Evolutionary conservation across 2,797 vertebrate species (phyloP), one percentile per base, ranked within the genome.

Genomic region (Anableps anableps): DNA sequence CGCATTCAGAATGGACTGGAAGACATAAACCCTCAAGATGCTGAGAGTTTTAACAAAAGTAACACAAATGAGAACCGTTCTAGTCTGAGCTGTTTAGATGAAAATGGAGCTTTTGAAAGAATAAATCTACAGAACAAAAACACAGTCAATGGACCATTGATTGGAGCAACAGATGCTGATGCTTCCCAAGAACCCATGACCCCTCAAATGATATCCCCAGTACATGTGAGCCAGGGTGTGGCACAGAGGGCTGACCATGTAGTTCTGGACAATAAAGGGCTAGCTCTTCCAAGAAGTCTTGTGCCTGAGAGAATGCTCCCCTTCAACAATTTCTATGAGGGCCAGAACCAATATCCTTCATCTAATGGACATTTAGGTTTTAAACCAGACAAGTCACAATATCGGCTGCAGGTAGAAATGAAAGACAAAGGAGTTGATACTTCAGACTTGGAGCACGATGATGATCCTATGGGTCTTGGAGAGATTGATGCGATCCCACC

Each of bases 401-500:
- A 80, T 41, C 80, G 83, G 92, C 88, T 93, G 72, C 92, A 92
- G 82, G 92, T 96, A 38, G 95, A 96, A 91, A 96, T 93, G 94
- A 97, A 98, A 94, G 97, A 99, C 92, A 99, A 99, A 93, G 95
- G 97, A 64, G 97, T 98, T 74, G 98, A 99, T 90, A 99, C 98
- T 1, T 97, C 97, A 0, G 98, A 99, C 93, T 95, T 99, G 84
- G 97, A 98, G 84, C 94, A 97, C 88, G 96, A 96, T 62, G 97
- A 98, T 10, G 97, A 99, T 91, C 97, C 97, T 23, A 96, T 98
- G 97, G 98, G 97, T 80, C 96, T 99, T n/a, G 97, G 97, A 76
- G 98, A 98, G 87, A 98, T 99, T 31, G 98, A 99, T 89, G 95
- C 98, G 77, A 98, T 99, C 87, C 98, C 98, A 74, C 98, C 98